Evolutionary conservation across 2,797 vertebrate genomes (phyloP).

Genomic region (Hephaestus fuliginosus): DNA sequence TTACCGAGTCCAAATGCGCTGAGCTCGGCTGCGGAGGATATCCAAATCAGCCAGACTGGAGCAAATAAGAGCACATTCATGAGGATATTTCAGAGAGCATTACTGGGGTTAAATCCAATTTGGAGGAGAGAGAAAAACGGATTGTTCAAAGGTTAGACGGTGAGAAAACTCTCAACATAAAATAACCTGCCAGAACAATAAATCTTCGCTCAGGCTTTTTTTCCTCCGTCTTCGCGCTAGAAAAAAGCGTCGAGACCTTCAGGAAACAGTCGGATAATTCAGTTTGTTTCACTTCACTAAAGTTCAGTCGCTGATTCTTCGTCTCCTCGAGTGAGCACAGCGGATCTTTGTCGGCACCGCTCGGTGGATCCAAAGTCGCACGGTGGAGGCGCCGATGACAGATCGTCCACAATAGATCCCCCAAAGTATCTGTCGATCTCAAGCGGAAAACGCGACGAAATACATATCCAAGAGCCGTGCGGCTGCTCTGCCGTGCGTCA

Average conservation of each 20-base stretch:
- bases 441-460: conserved; percentile 65
- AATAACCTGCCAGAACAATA: conserved; percentile 79
- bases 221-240: conserved; percentile 61
- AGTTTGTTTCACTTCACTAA: conserved; percentile 68
- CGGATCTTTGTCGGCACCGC: conserved; percentile 76
- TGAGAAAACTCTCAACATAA: conserved; percentile 43
- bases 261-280: conserved; percentile 49
- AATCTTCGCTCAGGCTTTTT: conserved; percentile 69
- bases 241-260: conserved; percentile 63
- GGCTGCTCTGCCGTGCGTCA: conserved; percentile 23
- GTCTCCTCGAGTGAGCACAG: conserved; percentile 58
- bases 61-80: conserved; percentile 60
- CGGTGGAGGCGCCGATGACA: conserved; percentile 81
- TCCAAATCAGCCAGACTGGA: conserved; percentile 74
- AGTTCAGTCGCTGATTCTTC: conserved; percentile 64
- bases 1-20: conserved; percentile 80
- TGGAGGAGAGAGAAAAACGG: not conserved
- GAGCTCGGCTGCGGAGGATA: conserved; percentile 67
- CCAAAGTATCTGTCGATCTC: conserved; percentile 72
- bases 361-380: conserved; percentile 78
- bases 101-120: conserved; percentile 77
- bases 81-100: conserved; percentile 40
- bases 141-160: conserved; percentile 55
- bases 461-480: conserved; percentile 76
- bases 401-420: conserved; percentile 86